Base-by-base conservation (phyloP, 2,113 vertebrate genomes). In the Isurus oxyrinchus region DNA sequence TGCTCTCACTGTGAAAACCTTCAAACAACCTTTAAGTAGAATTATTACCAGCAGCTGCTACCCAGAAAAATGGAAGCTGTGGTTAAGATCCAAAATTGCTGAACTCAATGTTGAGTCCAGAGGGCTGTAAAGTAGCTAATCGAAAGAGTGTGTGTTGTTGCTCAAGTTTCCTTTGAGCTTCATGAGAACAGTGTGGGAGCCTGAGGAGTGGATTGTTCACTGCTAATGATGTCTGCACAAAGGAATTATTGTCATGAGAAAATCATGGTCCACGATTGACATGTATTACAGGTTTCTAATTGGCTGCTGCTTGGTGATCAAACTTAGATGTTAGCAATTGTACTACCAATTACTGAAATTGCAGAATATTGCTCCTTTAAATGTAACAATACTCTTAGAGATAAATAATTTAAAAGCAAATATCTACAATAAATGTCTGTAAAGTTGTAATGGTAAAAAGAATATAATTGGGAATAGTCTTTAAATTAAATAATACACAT, bases 401-500 rank as follows among this genome's bases (percentile, higher is more conserved):
- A 44, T 94, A 25, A 94, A 94, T 67, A 35, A 67, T 67, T 94
- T 66, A 69, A 94, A 90, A 27, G 35, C 61, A 66, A 49, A 66
- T 95, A 69, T 49, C n/a, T 40, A 95, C 40, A 66, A 44, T 69
- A 95, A 95, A 35, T 49, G 23, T 4, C 40, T 25, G n/a, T 49
- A 69, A 49, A 14, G 7, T 7, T 31, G 35, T 49, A 69, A 95
- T 44, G 44, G 23, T 3, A 49, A 16, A 69, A 69, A 53, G 44
- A 72, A 53, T 55, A 95, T 95, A 72, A 95, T 14, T 53, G 67
- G 11, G 44, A 72, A 53, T 14, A 25, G 11, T 72, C 25, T 35
- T 72, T 25, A 95, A 95, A 95, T 95, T 72, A 72, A 95, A 69
- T 72, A 69, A 95, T 11, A 8, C 66, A 95, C 94, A 95, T 95